These are phyloP conservation scores for Bombyx mandarina DNA, from an alignment of 1,140 invertebrate genomes.

Conservation along the genomic window DNA sequence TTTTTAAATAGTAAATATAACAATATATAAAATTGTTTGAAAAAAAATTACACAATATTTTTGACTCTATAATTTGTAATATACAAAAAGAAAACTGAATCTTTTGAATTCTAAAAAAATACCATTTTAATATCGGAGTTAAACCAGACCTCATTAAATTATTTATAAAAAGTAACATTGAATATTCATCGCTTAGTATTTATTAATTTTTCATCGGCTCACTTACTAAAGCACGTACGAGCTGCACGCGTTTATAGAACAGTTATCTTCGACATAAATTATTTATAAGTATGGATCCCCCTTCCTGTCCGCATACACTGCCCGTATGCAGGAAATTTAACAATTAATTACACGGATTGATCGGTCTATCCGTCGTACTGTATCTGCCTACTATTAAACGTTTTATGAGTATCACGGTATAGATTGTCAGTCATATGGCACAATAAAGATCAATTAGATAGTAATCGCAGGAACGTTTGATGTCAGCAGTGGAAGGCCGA, in stretches of 20 bases:
- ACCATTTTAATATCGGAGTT: no score
- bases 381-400: slow-evolving; percentile 1
- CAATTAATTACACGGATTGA: slow-evolving; percentile 3
- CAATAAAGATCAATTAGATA: slow-evolving; percentile 3
- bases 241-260: slow-evolving; percentile 5
- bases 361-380: neutral
- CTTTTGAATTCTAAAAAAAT: no score
- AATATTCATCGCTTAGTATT: slow-evolving; percentile 5
- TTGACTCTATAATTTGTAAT: no score
- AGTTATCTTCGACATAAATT: slow-evolving; percentile 24
- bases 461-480: neutral
- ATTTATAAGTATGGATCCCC: slow-evolving; percentile 16
- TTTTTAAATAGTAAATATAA: neutral
- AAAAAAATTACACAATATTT: neutral
- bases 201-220: slow-evolving; percentile 8
- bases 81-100: no score
- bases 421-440: neutral
- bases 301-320: neutral
- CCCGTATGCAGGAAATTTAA: slow-evolving; percentile 4
- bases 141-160: no score
- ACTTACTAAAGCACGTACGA: slow-evolving; percentile 7
- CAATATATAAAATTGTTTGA: neutral
- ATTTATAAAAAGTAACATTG: neutral
- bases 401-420: neutral
- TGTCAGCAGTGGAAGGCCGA: no score